A percentile compares a stretch with the other conserved stretches of the same genome.
Evolutionary conservation across 1,140 invertebrate genomes (phyloP).

Genomic region (Pseudomyrmex concolor): DNA sequence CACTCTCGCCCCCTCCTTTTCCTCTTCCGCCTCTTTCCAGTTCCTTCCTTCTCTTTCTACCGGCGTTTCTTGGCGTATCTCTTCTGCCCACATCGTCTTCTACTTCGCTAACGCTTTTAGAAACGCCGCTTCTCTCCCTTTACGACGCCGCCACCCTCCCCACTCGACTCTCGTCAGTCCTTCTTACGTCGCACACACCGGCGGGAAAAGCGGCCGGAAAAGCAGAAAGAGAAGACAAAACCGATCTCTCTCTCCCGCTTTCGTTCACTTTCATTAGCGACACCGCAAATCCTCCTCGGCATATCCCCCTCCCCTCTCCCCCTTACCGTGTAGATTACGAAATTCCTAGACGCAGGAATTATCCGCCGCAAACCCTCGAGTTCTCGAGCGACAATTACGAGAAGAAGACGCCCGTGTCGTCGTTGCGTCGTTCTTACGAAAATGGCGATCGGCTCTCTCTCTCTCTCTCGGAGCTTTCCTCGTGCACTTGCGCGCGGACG

Average conservation of each 20-base stretch:
- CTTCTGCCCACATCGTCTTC: slow-evolving; percentile 53
- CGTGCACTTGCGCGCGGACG: not conserved
- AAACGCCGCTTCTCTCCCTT: slow-evolving; percentile 43
- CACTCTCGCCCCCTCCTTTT: not conserved
- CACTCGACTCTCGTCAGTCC: slow-evolving; percentile 14
- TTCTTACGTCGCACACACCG: slow-evolving; percentile 1
- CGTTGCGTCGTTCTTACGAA: no score
- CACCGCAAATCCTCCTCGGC: slow-evolving; percentile 39
- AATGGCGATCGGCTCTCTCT: not conserved
- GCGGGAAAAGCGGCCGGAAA: slow-evolving; percentile 2
- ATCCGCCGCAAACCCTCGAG: slow-evolving; percentile 28
- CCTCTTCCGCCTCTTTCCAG: not conserved
- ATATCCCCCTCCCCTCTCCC: not conserved
- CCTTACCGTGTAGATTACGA: slow-evolving; percentile 64
- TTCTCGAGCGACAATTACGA: slow-evolving; percentile 28
- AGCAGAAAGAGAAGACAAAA: not conserved
- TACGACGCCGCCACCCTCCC: not conserved
- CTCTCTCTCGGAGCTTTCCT: not conserved
- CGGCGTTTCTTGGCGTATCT: slow-evolving; percentile 15
- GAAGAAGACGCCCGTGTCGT: not conserved
- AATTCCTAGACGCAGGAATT: slow-evolving; percentile 64
- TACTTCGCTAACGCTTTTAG: slow-evolving; percentile 40
- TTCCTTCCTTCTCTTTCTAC: slow-evolving; percentile 41
- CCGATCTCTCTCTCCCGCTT: slow-evolving; percentile 44
- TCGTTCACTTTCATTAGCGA: slow-evolving; percentile 72